Evolutionary conservation across 2,888 invertebrate genomes (phyloP), one percentile per base, ranked within the genome.

Genomic region (Eugnorisma glareosa): DNA sequence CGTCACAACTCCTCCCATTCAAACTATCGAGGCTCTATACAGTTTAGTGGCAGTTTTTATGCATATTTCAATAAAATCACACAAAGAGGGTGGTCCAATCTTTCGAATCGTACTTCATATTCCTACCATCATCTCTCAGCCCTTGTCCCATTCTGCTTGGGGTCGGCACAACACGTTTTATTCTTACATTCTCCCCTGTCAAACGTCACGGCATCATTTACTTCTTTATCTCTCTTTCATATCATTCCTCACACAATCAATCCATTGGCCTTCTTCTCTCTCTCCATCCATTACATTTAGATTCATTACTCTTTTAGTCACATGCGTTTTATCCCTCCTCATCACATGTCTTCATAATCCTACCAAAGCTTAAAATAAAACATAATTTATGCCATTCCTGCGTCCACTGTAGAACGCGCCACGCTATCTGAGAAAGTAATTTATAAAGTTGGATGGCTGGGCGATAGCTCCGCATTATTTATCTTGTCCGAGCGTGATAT

Each of bases 391-490:
- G 83, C 75, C 54, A 73, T 37, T 67, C 75, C 75, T 87, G 87
- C 43, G 70, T 6, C 86, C 91, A 93, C 76, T 93, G 89, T 90
- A 64, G 91, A 89, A 77, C 85, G 35, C 48, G n/a, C 90, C 61
- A n/a, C 83, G 88, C 91, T 93, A 94, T 93, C 94, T 93, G 93
- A 94, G 94, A 95, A 94, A 94, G 94, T 95, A 95, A 95, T 94
- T 94, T 94, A 94, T 93, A 93, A 95, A 95, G 95, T 95, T 95
- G 93, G 93, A 93, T 93, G 87, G 90, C 90, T 88, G 89, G 90
- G 85, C 93, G 94, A 94, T 93, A 93, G 92, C 86, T 88, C 64
- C 82, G 88, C 91, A 92, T 93, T 95, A 94, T 95, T 94, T 94
- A 95, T 93, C 92, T 93, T 90, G 86, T 89, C 76, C 85, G 69